These are phyloP conservation scores for Mirza zaza DNA, from an alignment of 2,113 vertebrate genomes.

Conservation along the genomic window DNA sequence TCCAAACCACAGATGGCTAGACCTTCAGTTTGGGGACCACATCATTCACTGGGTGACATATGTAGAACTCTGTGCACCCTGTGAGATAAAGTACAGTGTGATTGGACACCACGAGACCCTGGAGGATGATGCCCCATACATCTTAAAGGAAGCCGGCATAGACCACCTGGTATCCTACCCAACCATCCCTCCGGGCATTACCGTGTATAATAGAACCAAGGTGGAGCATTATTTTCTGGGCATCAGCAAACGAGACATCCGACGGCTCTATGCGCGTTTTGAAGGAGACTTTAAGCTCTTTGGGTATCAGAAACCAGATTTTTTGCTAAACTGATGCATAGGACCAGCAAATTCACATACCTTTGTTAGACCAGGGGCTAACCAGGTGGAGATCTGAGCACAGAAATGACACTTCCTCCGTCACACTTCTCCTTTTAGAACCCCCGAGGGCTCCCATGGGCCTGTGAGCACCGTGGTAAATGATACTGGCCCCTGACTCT, in stretches of 20 bases:
- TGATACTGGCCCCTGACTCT: background rate
- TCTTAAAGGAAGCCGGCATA: slow-evolving; percentile 92
- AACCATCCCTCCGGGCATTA: slow-evolving; percentile 95
- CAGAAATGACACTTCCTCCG: slow-evolving; percentile 46
- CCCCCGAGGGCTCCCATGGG: background rate
- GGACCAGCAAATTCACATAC: slow-evolving; percentile 44
- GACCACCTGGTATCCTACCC: slow-evolving; percentile 93
- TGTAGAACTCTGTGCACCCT: slow-evolving; percentile 95
- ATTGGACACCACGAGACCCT: slow-evolving; percentile 97
- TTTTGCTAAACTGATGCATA: slow-evolving; percentile 89
- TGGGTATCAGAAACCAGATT: slow-evolving; percentile 93
- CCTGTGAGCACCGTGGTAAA: background rate
- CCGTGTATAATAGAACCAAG: slow-evolving; percentile 94
- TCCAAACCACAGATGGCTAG: slow-evolving; percentile 89
- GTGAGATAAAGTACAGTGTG: slow-evolving; percentile 92
- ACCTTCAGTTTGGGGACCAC: slow-evolving; percentile 95
- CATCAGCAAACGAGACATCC: slow-evolving; percentile 93
- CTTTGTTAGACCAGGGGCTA: slow-evolving; percentile 41
- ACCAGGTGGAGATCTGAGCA: slow-evolving; percentile 49
- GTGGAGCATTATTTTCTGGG: slow-evolving; percentile 94
- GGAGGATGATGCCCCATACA: slow-evolving; percentile 92
- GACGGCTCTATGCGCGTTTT: slow-evolving; percentile 91
- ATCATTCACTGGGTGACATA: slow-evolving; percentile 98
- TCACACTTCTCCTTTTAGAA: slow-evolving; percentile 58
- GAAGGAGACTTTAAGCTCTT: slow-evolving; percentile 96